Evolutionary conservation across 2,888 invertebrate species (phyloP), one percentile per base, ranked within the genome.

Genomic region (Fragum fragum): DNA sequence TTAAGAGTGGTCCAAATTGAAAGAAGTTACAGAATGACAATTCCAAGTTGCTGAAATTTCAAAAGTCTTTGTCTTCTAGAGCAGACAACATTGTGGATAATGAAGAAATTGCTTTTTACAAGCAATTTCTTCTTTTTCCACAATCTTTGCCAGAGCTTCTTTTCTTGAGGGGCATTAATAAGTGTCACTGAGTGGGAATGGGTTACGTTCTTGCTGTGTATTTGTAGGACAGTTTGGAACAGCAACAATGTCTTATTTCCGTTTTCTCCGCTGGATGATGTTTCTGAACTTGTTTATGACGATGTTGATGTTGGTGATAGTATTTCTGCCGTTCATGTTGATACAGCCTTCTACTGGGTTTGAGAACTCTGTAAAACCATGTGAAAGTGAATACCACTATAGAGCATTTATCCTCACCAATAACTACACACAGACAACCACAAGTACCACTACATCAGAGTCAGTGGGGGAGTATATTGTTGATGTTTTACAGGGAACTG

Each of bases 231-330:
- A 88, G 32, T 93, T 91, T 89, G 94, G 94, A n/a, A 90, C 89
- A 29, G 90, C 91, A 7, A 97, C 94, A 28, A 90, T 93, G 77
- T 93, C 95, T 0, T 98, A 97, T 94, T 98, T 98, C 93, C 95
- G 97, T 5, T 98, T 98, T 91, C 95, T 98, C 42, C 96, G 97
- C 90, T 98, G 98, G 97, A 95, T 98, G 1, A 95, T 98, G 90
- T 96, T 97, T 92, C 95, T 98, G 69, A 98, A 98, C 94, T 91
- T 97, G 42, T 94, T 96, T 77, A 96, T 97, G 90, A 97, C 97
- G 52, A 61, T 96, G 2, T 93, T 97, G 57, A 96, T 97, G 76
- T 95, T 97, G 63, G 73, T 96, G n/a, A 96, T 97, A 86, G 95
- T 97, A 66, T 96, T 97, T 2, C 86, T 97, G 86, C 97, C 97